phyloP scores from a whole-genome alignment of 2,888 invertebrate species.

The Spicauda simplicius region DNA sequence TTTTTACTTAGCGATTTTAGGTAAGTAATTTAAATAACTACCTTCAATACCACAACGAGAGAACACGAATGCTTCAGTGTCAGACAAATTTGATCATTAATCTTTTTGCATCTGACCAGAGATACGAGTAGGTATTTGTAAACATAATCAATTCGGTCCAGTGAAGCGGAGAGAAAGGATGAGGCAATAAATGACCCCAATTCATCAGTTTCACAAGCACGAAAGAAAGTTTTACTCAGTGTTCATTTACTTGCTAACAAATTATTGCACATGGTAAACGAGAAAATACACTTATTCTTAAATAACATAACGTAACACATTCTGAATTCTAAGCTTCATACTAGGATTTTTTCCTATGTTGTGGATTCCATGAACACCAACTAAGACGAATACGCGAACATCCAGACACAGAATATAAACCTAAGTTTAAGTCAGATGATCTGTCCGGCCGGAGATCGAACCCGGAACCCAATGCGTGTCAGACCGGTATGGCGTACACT shows the following conservation, averaged over 20 bases:
- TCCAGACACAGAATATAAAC: too few species aligned
- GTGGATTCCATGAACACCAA: too few species aligned
- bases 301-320: too few species aligned
- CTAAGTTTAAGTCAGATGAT: too few species aligned
- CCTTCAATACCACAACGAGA: not conserved
- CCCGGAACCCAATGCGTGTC: too few species aligned
- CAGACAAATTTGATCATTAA: not conserved
- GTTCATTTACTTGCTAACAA: slow-evolving; percentile 8
- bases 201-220: slow-evolving; percentile 2
- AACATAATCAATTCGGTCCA: slow-evolving; percentile 1
- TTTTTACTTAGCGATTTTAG: too few species aligned
- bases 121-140: slow-evolving; percentile 6
- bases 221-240: slow-evolving; percentile 6
- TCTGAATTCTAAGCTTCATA: too few species aligned
- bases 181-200: slow-evolving; percentile 16
- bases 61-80: not conserved
- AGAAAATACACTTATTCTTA: slow-evolving; percentile 1
- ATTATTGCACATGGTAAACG: not conserved
- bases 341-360: too few species aligned
- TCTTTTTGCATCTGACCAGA: not conserved
- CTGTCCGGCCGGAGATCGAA: too few species aligned
- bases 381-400: too few species aligned
- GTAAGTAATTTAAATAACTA: not conserved
- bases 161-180: slow-evolving; percentile 9
- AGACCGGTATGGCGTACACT: too few species aligned